Percentiles rank a stretch among this genome's conserved stretches.
Evolutionary conservation across 2,888 invertebrate genomes (phyloP).

Genomic region (Blomia tropicalis): DNA sequence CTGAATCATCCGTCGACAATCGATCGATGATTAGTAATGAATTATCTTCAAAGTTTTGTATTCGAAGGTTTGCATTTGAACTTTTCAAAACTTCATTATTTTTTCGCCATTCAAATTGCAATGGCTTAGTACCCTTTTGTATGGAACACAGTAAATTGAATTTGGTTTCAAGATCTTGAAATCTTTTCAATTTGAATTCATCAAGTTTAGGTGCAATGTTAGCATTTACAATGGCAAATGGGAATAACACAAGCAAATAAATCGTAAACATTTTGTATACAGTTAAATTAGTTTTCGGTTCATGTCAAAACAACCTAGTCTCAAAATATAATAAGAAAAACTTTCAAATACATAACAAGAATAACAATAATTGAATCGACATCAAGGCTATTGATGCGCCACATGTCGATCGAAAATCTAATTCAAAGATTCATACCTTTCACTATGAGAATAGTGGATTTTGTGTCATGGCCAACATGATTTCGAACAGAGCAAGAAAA

Average conservation of each 20-base stretch:
- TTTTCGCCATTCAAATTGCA: conserved; percentile 25
- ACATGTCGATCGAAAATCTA: background rate
- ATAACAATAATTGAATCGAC: conserved; percentile 2
- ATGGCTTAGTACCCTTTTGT: conserved; percentile 22
- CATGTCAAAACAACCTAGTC: too few relatives aligned
- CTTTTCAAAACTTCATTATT: background rate
- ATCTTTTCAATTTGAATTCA: background rate
- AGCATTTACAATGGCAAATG: background rate
- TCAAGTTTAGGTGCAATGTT: background rate
- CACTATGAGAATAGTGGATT: background rate
- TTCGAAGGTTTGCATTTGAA: background rate
- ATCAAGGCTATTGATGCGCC: background rate
- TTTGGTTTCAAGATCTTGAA: conserved; percentile 7
- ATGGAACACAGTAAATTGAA: conserved; percentile 20
- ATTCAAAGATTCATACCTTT: background rate
- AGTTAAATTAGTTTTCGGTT: too few relatives aligned
- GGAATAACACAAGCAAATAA: background rate
- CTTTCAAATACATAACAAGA: background rate
- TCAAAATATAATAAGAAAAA: background rate
- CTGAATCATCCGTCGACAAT: conserved; percentile 19
- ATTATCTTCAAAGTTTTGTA: conserved; percentile 5
- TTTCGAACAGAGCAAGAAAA: conserved; percentile 26
- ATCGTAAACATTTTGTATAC: background rate
- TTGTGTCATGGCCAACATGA: conserved; percentile 13
- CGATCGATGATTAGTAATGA: conserved; percentile 24